These are phyloP conservation scores for Cerastis rubricosa DNA, from an alignment of 2,888 invertebrate species.

Conservation along the genomic window DNA sequence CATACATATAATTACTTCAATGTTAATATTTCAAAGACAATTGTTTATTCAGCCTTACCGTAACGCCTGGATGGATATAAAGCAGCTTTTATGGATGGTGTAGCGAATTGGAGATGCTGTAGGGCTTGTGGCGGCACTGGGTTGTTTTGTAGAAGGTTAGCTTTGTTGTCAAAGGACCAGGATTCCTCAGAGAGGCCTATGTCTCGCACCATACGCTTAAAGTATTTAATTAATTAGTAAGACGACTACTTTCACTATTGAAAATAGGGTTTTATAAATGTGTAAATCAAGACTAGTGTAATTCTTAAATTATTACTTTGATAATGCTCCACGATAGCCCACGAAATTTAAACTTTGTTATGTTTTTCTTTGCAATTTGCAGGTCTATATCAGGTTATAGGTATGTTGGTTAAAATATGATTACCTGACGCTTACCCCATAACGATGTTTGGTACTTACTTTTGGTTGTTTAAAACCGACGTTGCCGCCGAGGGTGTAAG, in stretches of 20 bases:
- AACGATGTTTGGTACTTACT: constrained; percentile 36
- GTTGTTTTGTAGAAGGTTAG: constrained; percentile 11
- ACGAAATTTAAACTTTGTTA: too few relatives aligned
- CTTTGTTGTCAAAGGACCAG: constrained; percentile 6
- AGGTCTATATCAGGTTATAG: too few relatives aligned
- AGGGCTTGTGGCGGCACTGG: constrained; percentile 6
- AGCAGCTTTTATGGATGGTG: constrained; percentile 9
- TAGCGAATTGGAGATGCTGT: constrained; percentile 16
- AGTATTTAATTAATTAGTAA: background rate
- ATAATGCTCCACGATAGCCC: too few relatives aligned
- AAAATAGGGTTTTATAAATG: background rate
- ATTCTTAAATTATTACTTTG: background rate
- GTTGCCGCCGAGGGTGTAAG: background rate
- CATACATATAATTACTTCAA: background rate
- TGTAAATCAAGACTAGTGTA: background rate
- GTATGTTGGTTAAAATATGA: too few relatives aligned
- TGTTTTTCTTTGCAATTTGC: too few relatives aligned
- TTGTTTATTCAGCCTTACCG: constrained; percentile 36
- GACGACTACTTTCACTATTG: background rate
- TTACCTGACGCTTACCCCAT: too few relatives aligned
- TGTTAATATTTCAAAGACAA: background rate
- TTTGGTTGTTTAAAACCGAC: constrained; percentile 22
- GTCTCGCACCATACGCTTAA: constrained; percentile 57
- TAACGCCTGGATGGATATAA: constrained; percentile 9
- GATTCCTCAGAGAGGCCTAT: constrained; percentile 6